Evolutionary conservation across 1,140 invertebrate genomes (phyloP).

Genomic region (Paraescarpia echinospica): DNA sequence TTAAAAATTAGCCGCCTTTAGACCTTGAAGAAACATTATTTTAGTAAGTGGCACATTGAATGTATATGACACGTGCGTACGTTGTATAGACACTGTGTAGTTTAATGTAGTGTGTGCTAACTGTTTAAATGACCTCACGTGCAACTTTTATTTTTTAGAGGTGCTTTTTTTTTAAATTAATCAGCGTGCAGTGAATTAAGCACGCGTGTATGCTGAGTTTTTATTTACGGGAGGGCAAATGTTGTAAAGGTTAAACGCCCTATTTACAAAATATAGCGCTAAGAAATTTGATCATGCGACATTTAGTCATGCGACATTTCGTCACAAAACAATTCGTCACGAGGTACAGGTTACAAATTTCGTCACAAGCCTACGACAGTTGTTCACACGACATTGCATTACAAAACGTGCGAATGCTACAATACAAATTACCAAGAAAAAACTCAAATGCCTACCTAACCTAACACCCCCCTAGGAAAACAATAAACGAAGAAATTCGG

Average conservation of each 20-base stretch:
- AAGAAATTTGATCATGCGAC: too few species aligned
- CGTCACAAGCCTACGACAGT: too few species aligned
- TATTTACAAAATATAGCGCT: not conserved
- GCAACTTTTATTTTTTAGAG: not conserved
- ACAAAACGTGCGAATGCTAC: too few species aligned
- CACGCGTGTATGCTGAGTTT: not conserved
- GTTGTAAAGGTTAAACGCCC: not conserved
- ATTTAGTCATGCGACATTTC: too few species aligned
- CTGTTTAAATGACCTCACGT: not conserved
- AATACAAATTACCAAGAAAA: too few species aligned
- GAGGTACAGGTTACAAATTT: too few species aligned
- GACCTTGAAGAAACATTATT: not conserved
- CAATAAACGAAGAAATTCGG: too few species aligned
- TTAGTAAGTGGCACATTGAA: not conserved
- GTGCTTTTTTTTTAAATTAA: not conserved
- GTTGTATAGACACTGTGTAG: not conserved
- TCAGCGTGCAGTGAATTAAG: not conserved
- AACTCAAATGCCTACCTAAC: too few species aligned
- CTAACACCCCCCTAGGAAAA: too few species aligned
- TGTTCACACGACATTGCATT: too few species aligned
- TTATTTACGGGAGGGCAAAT: not conserved
- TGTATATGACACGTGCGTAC: not conserved
- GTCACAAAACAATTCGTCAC: too few species aligned
- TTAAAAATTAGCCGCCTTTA: too few species aligned
- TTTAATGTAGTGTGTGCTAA: not conserved